Evolutionary conservation across 2,797 vertebrate species (phyloP), one percentile per base, ranked within the genome.

Genomic region (Rhinatrema bivittatum): DNA sequence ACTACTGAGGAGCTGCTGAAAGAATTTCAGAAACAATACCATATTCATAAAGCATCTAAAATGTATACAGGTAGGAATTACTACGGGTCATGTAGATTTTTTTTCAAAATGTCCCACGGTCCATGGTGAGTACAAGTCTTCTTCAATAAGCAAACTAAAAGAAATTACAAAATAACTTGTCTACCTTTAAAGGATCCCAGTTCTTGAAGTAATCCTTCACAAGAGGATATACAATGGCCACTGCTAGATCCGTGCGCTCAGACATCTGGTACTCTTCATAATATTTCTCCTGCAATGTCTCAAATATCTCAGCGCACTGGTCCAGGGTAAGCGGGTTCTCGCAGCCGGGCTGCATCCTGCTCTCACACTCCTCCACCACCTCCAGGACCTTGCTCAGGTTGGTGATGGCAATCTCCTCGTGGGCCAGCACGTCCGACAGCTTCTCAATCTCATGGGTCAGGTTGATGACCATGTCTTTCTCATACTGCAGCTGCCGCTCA

Each of bases 111-210:
- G n/a, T n/a, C n/a, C n/a, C n/a, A n/a, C n/a, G n/a, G n/a, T n/a
- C n/a, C n/a, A n/a, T n/a, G n/a, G n/a, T n/a, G n/a, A n/a, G n/a
- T n/a, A n/a, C n/a, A n/a, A n/a, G n/a, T n/a, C n/a, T n/a, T n/a
- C n/a, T n/a, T n/a, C n/a, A n/a, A n/a, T n/a, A n/a, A n/a, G n/a
- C n/a, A n/a, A n/a, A n/a, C n/a, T n/a, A n/a, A n/a, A n/a, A n/a
- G n/a, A n/a, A n/a, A n/a, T n/a, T n/a, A n/a, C n/a, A n/a, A n/a
- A n/a, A n/a, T n/a, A n/a, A n/a, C n/a, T n/a, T n/a, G n/a, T n/a
- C 7, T 26, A 97, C 96, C 81, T 89, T 91, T 7, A 99, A 76
- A 3, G 96, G 96, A 53, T 97, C 91, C 96, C 96, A 99, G 24
- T 71, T 85, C 53, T 72, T 78, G 60, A 99, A 91, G 54, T 90